Conservation (phyloP, 2,113 vertebrate species). For the Trogon melanurus region DNA sequence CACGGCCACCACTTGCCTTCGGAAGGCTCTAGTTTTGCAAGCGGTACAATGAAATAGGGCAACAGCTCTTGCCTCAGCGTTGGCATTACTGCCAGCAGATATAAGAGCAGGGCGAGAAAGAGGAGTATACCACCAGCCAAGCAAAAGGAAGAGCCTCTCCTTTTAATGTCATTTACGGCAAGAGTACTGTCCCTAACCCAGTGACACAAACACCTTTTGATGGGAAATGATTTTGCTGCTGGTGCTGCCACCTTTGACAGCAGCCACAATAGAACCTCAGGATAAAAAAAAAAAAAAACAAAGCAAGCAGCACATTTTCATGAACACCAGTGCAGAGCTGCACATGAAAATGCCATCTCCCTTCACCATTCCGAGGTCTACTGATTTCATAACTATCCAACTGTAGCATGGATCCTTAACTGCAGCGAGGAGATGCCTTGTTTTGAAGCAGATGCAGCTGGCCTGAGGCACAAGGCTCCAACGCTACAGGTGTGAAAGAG, state of each 20-base stretch:
- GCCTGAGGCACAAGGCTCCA: neutral
- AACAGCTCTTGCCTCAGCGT: neutral
- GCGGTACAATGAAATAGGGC: neutral
- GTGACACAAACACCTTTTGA: neutral
- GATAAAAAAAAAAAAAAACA: neutral
- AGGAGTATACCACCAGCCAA: neutral
- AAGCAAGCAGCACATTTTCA: neutral
- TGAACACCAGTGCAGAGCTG: neutral
- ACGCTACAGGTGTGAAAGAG: neutral
- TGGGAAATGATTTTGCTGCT: neutral
- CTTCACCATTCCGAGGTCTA: neutral
- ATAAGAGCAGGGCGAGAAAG: neutral
- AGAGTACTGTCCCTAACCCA: neutral
- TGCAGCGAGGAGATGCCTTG: neutral
- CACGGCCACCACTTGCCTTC: neutral
- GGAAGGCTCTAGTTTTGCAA: neutral
- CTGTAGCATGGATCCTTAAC: neutral
- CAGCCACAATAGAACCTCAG: neutral
- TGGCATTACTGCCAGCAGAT: neutral
- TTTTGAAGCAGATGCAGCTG: neutral
- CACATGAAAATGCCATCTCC: neutral
- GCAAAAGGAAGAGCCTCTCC: neutral
- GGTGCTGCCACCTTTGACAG: neutral
- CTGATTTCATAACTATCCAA: neutral
- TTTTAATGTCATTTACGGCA: neutral